Evolutionary conservation across 2,888 invertebrate species (phyloP).

Genomic region (Digitonthophagus gazella): DNA sequence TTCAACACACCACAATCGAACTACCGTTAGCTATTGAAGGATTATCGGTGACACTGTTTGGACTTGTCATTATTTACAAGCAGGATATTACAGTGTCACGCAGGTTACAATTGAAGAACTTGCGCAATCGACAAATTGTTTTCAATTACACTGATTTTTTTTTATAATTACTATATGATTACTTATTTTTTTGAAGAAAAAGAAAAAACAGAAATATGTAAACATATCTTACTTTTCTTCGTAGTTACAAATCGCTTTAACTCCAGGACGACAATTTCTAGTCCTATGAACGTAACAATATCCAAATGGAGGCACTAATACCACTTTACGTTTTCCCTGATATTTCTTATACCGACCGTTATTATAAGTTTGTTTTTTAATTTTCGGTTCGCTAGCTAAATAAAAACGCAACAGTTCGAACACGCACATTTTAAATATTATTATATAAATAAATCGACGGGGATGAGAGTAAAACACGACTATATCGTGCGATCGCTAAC

Average conservation of each 20-base stretch:
- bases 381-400: background rate
- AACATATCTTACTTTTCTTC: background rate
- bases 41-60: background rate
- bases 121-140: background rate
- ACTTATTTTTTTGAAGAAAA: too few relatives aligned
- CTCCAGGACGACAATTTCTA: background rate
- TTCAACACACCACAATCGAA: background rate
- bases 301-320: background rate
- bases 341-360: background rate
- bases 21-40: background rate
- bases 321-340: background rate
- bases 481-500: background rate
- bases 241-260: background rate
- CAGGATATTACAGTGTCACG: background rate
- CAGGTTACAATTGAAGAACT: background rate
- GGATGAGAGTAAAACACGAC: background rate
- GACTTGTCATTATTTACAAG: background rate
- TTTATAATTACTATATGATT: too few relatives aligned
- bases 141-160: background rate
- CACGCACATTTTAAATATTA: background rate
- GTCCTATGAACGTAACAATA: background rate
- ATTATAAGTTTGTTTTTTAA: background rate
- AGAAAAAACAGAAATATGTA: background rate
- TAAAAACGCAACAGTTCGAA: background rate
- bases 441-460: too few relatives aligned